phyloP scores from a whole-genome alignment of 2,888 invertebrate genomes.

The Pristionchus maxplancki region DNA sequence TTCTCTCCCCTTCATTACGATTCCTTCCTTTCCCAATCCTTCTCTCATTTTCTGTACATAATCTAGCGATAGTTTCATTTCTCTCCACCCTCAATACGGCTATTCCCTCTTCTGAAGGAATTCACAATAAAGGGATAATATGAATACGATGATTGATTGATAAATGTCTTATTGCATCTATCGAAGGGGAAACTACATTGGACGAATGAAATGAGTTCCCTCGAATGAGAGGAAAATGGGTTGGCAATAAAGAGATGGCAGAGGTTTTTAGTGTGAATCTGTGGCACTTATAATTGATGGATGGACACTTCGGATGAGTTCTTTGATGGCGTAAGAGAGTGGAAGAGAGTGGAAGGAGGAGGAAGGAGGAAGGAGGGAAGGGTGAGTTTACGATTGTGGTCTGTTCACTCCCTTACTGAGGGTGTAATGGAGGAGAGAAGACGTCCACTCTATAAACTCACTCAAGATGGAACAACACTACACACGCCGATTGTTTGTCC shows the following conservation, averaged over 20 bases:
- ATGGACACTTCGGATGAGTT: conserved; percentile 33
- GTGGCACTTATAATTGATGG: conserved; percentile 25
- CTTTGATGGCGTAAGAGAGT: conserved; percentile 37
- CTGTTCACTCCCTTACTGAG: conserved; percentile 25
- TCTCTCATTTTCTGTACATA: conserved; percentile 37
- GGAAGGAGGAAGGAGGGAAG: neutral
- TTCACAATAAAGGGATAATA: conserved; percentile 21
- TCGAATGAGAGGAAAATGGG: neutral
- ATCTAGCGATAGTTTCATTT: conserved; percentile 35
- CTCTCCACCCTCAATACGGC: conserved; percentile 34
- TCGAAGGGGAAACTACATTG: neutral
- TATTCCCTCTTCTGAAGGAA: conserved; percentile 11
- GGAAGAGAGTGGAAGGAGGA: neutral
- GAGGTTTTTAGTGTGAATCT: conserved; percentile 16
- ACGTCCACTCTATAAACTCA: conserved; percentile 17
- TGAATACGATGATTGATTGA: conserved; percentile 34
- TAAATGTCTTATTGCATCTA: neutral
- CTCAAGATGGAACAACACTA: neutral
- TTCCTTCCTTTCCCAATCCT: neutral
- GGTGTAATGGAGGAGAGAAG: conserved; percentile 29
- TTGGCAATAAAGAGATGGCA: neutral
- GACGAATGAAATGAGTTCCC: neutral
- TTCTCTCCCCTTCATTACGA: neutral
- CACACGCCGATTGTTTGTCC: neutral
- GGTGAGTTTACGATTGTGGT: conserved; percentile 9